These are phyloP conservation scores for Octopus bimaculoides DNA, from an alignment of 1,140 invertebrate genomes.

Conservation along the genomic window DNA sequence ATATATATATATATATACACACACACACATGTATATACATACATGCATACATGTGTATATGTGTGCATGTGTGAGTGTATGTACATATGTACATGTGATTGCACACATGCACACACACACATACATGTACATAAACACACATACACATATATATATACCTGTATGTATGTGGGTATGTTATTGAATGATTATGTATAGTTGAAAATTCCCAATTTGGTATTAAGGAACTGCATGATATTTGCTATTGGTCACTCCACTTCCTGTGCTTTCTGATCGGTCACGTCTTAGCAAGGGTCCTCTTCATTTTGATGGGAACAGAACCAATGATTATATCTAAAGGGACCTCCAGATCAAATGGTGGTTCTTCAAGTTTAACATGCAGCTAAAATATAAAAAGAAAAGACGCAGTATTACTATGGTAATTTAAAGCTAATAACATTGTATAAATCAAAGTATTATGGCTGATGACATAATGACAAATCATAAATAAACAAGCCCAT, in stretches of 20 bases:
- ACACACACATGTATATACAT: conserved; percentile 14
- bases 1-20: background rate
- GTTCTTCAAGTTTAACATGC: conserved; percentile 42
- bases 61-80: conserved; percentile 14
- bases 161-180: background rate
- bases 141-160: conserved; percentile 1
- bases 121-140: background rate
- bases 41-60: conserved; percentile 10
- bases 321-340: conserved; percentile 46
- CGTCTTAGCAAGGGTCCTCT: background rate
- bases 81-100: conserved; percentile 15
- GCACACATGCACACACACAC: conserved; percentile 1
- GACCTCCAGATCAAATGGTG: conserved; percentile 44
- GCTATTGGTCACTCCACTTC: background rate
- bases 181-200: background rate
- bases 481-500: no score
- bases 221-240: background rate
- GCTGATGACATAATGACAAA: no score
- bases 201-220: background rate
- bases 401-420: no score
- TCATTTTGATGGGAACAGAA: conserved; percentile 33
- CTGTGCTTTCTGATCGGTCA: background rate
- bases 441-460: no score
- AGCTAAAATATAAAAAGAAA: conserved; percentile 30
- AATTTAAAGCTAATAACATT: no score